Percentiles rank a stretch among this genome's conserved stretches.
Evolutionary conservation across 2,797 vertebrate species (phyloP).

Genomic region (Orientallactaga sibirica): DNA sequence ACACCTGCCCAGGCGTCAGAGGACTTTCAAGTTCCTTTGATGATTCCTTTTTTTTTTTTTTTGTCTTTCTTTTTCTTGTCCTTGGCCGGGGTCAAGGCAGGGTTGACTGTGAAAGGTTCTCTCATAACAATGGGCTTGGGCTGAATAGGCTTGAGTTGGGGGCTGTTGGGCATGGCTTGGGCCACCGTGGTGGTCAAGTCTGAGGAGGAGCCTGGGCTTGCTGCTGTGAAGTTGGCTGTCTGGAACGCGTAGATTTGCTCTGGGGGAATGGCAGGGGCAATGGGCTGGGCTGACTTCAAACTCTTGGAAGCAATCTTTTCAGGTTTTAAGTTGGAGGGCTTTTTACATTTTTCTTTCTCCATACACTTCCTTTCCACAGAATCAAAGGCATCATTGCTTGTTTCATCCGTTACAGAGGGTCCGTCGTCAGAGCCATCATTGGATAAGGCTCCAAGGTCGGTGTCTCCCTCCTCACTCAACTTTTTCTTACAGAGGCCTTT

Average conservation of each 20-base stretch:
- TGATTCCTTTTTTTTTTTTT: constrained; percentile 92
- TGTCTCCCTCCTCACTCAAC: constrained; percentile 91
- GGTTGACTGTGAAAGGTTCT: too few relatives aligned
- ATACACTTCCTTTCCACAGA: constrained; percentile 92
- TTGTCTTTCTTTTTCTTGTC: constrained; percentile 85
- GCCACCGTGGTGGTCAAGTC: constrained; percentile 93
- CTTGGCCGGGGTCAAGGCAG: too few relatives aligned
- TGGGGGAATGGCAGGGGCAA: constrained; percentile 92
- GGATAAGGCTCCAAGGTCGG: constrained; percentile 92
- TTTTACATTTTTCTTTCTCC: constrained; percentile 95
- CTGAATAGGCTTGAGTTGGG: constrained; percentile 84
- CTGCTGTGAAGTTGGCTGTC: constrained; percentile 92
- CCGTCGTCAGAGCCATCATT: constrained; percentile 97
- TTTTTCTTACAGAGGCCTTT: constrained; percentile 97
- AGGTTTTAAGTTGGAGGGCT: constrained; percentile 90
- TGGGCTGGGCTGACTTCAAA: constrained; percentile 94
- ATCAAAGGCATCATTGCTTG: constrained; percentile 96
- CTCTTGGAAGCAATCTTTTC: constrained; percentile 96
- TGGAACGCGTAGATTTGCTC: constrained; percentile 95
- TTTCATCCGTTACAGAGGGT: constrained; percentile 94
- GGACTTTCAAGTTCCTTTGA: constrained; percentile 94
- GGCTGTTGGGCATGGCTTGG: constrained; percentile 95
- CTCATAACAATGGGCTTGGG: too few relatives aligned
- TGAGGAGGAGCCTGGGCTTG: constrained; percentile 92
- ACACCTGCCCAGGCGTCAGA: constrained; percentile 92